These are phyloP conservation scores for Microctenopoma steveboyesi DNA, from an alignment of 2,797 vertebrate species.

Conservation along the genomic window DNA sequence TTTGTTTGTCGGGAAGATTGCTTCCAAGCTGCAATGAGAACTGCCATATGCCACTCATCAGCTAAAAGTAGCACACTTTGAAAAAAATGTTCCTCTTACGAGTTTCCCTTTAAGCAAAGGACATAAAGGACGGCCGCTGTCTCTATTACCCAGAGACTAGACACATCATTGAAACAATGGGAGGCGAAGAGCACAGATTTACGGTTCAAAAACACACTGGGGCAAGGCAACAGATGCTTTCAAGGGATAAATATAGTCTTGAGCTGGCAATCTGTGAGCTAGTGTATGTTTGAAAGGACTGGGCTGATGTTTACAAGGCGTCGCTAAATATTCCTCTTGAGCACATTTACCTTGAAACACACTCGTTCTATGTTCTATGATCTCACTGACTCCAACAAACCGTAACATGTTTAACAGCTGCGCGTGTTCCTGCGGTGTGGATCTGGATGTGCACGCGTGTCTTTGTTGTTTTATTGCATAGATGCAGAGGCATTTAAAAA, in stretches of 20 bases:
- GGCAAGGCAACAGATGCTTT: conserved; percentile 69
- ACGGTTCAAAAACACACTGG: conserved; percentile 55
- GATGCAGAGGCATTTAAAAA: conserved; percentile 28
- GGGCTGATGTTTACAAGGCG: conserved; percentile 41
- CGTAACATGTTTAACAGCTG: conserved; percentile 19
- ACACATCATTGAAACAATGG: conserved; percentile 63
- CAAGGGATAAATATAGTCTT: conserved; percentile 73
- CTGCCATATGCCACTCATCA: conserved; percentile 80
- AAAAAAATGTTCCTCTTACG: conserved; percentile 65
- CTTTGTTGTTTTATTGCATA: conserved; percentile 41
- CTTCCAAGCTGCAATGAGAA: conserved; percentile 72
- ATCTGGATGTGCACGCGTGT: conserved; percentile 11
- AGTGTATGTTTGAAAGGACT: conserved; percentile 47
- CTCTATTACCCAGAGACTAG: conserved; percentile 68
- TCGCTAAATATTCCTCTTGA: conserved; percentile 44
- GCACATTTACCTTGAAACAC: conserved; percentile 56
- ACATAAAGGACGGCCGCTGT: conserved; percentile 73
- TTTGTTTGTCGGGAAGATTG: conserved; percentile 77
- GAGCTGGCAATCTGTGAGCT: conserved; percentile 59
- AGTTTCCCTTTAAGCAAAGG: conserved; percentile 74
- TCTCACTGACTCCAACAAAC: conserved; percentile 19
- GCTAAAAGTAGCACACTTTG: conserved; percentile 76
- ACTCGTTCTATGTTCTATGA: conserved; percentile 20
- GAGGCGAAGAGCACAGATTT: conserved; percentile 50
- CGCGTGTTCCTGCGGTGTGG: conserved; percentile 13